These are phyloP conservation scores for silkworm (Bombyx mori) DNA, from an alignment of 1,140 invertebrate genomes.

Conservation along the genomic window ASM3026992v2 NC_085116.1:12076001-12076500, in stretches of 20 bases:
- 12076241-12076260: conserved; percentile 62
- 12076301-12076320: conserved; percentile 71
- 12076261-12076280: conserved; percentile 67
- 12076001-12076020: conserved; percentile 29
- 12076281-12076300: conserved; percentile 66
- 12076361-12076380: conserved; percentile 68
- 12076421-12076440: conserved; percentile 69
- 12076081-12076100: conserved; percentile 63
- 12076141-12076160: conserved; percentile 67
- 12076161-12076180: conserved; percentile 68
- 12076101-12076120: conserved; percentile 65
- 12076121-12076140: conserved; percentile 68
- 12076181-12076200: conserved; percentile 66
- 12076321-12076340: conserved; percentile 60
- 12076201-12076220: conserved; percentile 66
- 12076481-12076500: conserved; percentile 65
- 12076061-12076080: conserved; percentile 71
- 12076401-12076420: conserved; percentile 69
- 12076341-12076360: conserved; percentile 69
- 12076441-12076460: conserved; percentile 68
- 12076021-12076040: conserved; percentile 63
- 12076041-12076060: conserved; percentile 61
- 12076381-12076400: conserved; percentile 69
- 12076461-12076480: conserved; percentile 68
- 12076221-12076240: conserved; percentile 54